Base-by-base conservation (phyloP, 2,797 vertebrate genomes). In the Aldrovandia affinis region DNA sequence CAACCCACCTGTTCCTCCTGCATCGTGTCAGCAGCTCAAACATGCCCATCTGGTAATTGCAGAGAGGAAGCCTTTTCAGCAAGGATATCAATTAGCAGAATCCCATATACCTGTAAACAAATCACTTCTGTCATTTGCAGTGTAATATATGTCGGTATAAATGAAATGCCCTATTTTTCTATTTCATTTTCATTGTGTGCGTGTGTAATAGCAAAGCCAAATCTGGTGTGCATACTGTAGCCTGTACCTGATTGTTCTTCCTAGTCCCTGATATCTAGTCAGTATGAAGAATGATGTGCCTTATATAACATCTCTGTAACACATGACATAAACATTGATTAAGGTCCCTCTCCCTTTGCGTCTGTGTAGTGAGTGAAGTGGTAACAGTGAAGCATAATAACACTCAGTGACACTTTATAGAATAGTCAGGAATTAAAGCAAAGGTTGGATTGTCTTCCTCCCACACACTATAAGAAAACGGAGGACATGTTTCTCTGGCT, bases 61-160 rank as follows among this genome's bases (percentile, higher is more conserved):
- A 2, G 2, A 36, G 55, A 61, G 50, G 47, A 65, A 14, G 28
- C 22, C 44, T n/a, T 73, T 25, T 30, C 82, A 84, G 55, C 28
- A 63, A 65, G 82, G 2, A 82, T 77, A 81, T 85, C 33, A 85
- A 75, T 83, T 82, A 83, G 6, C 15, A 52, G 39, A 22, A 30
- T 78, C 55, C 36, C 78, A 75, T 57, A 85, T 84, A n/a, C n/a
- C n/a, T n/a, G n/a, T n/a, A n/a, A n/a, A n/a, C n/a, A 73, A 83
- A 78, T 79, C 18, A 73, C 47, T 14, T 79, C 83, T 70, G 33
- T 61, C 65, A 70, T 63, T 25, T 36, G 50, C 81, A 12, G 54
- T 80, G 52, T 78, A 63, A 80, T 57, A 81, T 70, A 77, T 77
- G 22, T 47, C 20, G 44, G 42, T 77, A 25, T 47, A 22, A 39